phyloP scores from a whole-genome alignment of 1,140 invertebrate genomes.

The Drosophila miranda region DNA sequence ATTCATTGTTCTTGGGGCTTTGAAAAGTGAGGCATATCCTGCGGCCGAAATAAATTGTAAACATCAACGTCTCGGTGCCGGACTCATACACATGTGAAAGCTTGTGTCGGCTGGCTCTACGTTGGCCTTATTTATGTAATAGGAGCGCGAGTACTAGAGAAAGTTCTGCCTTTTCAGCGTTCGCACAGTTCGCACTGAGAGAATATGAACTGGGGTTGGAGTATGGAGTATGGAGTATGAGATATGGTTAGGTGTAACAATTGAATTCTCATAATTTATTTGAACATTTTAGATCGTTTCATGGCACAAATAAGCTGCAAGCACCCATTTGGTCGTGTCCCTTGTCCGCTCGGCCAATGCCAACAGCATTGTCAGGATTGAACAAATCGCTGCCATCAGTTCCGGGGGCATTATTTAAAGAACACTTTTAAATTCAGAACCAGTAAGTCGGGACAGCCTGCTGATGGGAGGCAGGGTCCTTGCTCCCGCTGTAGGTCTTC shows the following conservation, averaged over 20 bases:
- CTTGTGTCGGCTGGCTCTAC: background rate
- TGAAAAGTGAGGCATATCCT: conserved; percentile 63
- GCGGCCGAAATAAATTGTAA: conserved; percentile 58
- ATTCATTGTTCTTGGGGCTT: conserved; percentile 51
- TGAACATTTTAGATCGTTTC: background rate
- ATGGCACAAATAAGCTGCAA: conserved; percentile 42
- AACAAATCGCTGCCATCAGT: conserved; percentile 76
- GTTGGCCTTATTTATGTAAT: conserved; percentile 15
- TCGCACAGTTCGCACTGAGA: too few relatives aligned
- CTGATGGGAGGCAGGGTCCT: conserved; percentile 4
- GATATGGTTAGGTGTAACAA: conserved; percentile 1
- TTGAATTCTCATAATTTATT: conserved; percentile 27
- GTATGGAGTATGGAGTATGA: too few relatives aligned
- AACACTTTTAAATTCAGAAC: conserved; percentile 76
- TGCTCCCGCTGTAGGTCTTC: conserved; percentile 14
- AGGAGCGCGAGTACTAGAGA: conserved; percentile 1
- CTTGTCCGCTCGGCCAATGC: background rate
- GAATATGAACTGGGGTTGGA: too few relatives aligned
- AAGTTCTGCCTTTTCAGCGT: conserved; percentile 5
- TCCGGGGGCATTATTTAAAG: conserved; percentile 70
- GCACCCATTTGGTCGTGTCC: conserved; percentile 18
- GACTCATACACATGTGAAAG: conserved; percentile 22
- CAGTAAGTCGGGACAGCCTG: conserved; percentile 4
- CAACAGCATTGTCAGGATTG: conserved; percentile 53
- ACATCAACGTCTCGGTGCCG: conserved; percentile 28